Evolutionary conservation across 2,888 invertebrate species (phyloP).

Genomic region (Suillia variegata): DNA sequence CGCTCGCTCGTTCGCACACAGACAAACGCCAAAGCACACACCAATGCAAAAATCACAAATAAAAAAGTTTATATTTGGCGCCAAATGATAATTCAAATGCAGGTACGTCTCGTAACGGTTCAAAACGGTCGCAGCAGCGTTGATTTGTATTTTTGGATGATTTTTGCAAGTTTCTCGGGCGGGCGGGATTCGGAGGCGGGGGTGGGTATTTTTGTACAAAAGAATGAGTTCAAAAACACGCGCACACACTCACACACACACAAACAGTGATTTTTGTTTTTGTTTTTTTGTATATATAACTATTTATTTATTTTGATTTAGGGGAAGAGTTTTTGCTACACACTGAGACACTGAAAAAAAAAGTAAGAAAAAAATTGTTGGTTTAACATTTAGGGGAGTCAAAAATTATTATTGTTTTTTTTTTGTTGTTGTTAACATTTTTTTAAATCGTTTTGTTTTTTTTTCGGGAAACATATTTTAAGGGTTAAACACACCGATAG

Average conservation of each 20-base stretch:
- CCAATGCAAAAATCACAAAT: not conserved
- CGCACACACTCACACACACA: not conserved
- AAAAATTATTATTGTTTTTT: too few species aligned
- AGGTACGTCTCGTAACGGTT: too few species aligned
- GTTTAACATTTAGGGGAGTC: slow-evolving; percentile 39
- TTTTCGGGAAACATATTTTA: too few species aligned
- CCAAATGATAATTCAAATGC: too few species aligned
- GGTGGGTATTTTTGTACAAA: slow-evolving; percentile 1
- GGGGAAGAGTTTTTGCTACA: slow-evolving; percentile 28
- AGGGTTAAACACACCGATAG: too few species aligned
- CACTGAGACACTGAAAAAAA: slow-evolving; percentile 50
- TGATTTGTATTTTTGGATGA: too few species aligned
- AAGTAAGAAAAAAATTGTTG: slow-evolving; percentile 46
- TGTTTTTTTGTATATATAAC: not conserved
- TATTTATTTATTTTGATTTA: not conserved
- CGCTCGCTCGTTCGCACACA: slow-evolving; percentile 5
- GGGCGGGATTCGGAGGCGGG: not conserved
- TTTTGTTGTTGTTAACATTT: too few species aligned
- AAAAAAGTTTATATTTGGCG: too few species aligned
- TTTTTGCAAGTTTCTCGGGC: too few species aligned
- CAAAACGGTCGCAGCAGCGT: too few species aligned
- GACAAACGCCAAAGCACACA: not conserved
- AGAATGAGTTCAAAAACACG: not conserved
- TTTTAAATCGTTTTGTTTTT: too few species aligned
- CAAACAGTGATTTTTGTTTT: not conserved